Percentiles rank a stretch among this genome's conserved stretches.
These are phyloP conservation scores for Teleopsis dalmanni DNA, from an alignment of 1,140 invertebrate species.

Conservation along the genomic window DNA sequence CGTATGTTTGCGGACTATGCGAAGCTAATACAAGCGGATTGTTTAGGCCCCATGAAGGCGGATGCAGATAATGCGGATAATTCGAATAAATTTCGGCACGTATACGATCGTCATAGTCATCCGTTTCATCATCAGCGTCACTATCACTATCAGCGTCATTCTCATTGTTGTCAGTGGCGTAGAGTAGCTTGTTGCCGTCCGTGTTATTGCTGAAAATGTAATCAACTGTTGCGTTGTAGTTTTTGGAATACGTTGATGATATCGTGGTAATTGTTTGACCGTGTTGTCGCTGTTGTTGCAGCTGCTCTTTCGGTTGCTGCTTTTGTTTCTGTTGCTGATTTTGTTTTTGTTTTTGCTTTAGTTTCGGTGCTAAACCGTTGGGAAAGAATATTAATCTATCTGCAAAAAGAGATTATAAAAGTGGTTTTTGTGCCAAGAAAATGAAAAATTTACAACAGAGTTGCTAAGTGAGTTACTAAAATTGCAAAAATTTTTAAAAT, in stretches of 20 bases:
- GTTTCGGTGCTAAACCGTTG: constrained; percentile 29
- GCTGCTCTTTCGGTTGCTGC: constrained; percentile 13
- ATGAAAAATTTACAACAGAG: constrained; percentile 7
- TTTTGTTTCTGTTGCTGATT: constrained; percentile 4
- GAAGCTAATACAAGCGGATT: constrained; percentile 39
- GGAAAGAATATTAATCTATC: constrained; percentile 44
- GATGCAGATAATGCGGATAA: constrained; percentile 40
- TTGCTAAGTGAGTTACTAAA: too few relatives aligned
- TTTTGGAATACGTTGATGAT: background rate
- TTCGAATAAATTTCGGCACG: constrained; percentile 42
- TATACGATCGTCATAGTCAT: constrained; percentile 42
- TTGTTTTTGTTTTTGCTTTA: constrained; percentile 17
- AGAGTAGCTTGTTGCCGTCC: constrained; percentile 20
- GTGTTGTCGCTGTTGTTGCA: constrained; percentile 17
- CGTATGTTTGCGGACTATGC: constrained; percentile 36
- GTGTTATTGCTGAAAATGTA: constrained; percentile 34
- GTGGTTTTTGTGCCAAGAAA: too few relatives aligned
- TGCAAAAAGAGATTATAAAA: too few relatives aligned
- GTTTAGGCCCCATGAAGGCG: constrained; percentile 40
- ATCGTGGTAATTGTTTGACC: background rate
- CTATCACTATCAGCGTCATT: constrained; percentile 13
- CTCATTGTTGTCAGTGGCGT: constrained; percentile 1
- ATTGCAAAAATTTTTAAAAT: too few relatives aligned
- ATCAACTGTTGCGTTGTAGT: constrained; percentile 13
- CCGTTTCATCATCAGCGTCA: constrained; percentile 29